A percentile compares a stretch with the other conserved stretches of the same genome.
phyloP scores from a whole-genome alignment of 2,113 vertebrate genomes.

The Mobula hypostoma region DNA sequence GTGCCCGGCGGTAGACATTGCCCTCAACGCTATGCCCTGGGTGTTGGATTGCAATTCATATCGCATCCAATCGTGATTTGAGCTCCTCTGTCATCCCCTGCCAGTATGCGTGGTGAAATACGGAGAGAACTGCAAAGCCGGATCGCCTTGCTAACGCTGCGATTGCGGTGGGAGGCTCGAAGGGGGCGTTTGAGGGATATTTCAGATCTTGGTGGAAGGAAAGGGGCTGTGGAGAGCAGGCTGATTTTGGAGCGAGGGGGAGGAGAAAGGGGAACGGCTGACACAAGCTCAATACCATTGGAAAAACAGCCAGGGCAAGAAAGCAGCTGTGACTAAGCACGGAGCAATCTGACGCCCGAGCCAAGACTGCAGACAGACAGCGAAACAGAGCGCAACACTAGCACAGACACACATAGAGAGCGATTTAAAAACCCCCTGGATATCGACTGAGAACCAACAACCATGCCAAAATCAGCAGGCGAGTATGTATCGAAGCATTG shows the following conservation, averaged over 20 bases:
- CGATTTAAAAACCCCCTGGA: not conserved
- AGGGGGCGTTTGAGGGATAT: not conserved
- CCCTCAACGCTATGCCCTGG: not conserved
- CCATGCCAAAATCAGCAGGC: slow-evolving; percentile 8
- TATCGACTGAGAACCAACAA: not conserved
- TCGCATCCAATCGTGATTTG: not conserved
- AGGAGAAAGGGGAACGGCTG: not conserved
- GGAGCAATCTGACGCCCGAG: not conserved
- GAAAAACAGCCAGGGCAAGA: not conserved
- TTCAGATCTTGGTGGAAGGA: not conserved
- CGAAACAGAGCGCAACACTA: not conserved
- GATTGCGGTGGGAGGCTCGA: too few species aligned
- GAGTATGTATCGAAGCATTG: not conserved
- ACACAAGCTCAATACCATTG: not conserved
- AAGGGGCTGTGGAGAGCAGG: not conserved
- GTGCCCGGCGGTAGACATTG: too few species aligned
- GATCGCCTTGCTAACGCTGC: not conserved
- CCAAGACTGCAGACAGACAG: not conserved
- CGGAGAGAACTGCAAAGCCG: not conserved
- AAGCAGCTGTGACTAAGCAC: not conserved
- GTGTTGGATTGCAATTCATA: not conserved
- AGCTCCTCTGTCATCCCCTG: not conserved
- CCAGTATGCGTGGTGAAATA: not conserved
- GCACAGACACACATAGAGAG: not conserved
- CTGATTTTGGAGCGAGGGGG: not conserved